Evolutionary conservation across 2,888 invertebrate genomes (phyloP), one percentile per base, ranked within the genome.

Genomic region (Latrodectus elegans): DNA sequence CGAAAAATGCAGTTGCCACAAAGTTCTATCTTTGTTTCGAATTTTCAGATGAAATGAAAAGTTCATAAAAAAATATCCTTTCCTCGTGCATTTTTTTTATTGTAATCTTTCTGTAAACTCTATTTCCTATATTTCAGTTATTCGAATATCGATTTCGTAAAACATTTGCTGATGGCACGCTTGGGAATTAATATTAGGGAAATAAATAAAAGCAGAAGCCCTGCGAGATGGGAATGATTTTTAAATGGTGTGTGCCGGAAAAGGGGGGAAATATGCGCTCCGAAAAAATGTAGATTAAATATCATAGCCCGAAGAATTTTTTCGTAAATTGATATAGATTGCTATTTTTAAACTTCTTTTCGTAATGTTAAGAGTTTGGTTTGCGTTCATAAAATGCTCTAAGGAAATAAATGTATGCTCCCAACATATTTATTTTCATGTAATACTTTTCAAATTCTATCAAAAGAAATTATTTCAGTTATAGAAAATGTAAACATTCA

Each of bases 151-250:
- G 76, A 77, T 52, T 51, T n/a, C 26, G 71, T 22, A 22, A 64
- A 17, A 26, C 26, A 26, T 72, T 49, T 71, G 60, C n/a, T n/a
- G 17, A 49, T 51, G 17, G 60, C 53, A 82, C 68, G 11, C 55
- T 82, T n/a, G 67, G 51, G 68, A 70, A 82, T 82, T 75, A 82
- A 75, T 70, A 75, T 70, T 70, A 65, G 53, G 73, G 68, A 80
- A 60, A 80, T 73, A 65, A 73, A 80, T 53, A 26, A 22, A 38
- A 38, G 68, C 10, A 68, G 14, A 12, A 8, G 26, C 12, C 10
- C 12, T 14, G 26, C 9, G 22, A 68, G 11, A 71, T 15, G 51
- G 52, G 15, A 15, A n/a, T 51, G 52, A 71, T 15, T 71, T 71
- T 71, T 71, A 71, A 71, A 51, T 51, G 71, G 15, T 8, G 17